phyloP scores from a whole-genome alignment of 2,113 vertebrate species.

The Notothenia rossii region DNA sequence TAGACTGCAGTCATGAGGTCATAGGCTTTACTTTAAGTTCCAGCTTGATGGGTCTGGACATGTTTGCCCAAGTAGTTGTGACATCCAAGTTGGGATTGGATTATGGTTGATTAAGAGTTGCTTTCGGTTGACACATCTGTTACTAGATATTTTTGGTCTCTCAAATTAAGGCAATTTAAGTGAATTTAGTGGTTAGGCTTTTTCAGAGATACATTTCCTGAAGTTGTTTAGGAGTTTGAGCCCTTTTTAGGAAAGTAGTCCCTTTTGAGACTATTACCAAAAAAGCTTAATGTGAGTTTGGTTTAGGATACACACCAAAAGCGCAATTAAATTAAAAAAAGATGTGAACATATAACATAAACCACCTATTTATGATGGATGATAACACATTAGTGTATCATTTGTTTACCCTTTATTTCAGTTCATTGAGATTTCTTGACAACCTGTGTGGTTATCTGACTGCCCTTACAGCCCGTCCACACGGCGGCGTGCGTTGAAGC shows the following conservation, averaged over 20 bases:
- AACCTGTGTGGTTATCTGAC: background rate
- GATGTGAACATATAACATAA: background rate
- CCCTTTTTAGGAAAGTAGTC: background rate
- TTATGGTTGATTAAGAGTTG: conserved; percentile 14
- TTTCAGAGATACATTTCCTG: background rate
- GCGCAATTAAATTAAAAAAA: background rate
- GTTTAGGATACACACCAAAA: background rate
- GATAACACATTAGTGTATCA: background rate
- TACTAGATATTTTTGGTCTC: conserved; percentile 12
- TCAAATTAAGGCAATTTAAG: background rate
- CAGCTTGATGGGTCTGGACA: conserved; percentile 1
- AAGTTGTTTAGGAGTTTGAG: background rate
- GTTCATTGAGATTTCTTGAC: background rate
- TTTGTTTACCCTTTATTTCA: background rate
- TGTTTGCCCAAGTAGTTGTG: conserved; percentile 29
- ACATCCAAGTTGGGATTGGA: conserved; percentile 10
- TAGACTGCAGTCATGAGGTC: conserved; percentile 32
- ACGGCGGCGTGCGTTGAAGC: no score
- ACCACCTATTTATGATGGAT: background rate
- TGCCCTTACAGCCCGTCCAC: no score
- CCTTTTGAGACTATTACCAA: no score
- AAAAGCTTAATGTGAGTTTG: background rate
- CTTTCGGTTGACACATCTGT: conserved; percentile 4
- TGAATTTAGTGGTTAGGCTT: background rate
- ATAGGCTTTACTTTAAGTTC: conserved; percentile 7